Percentiles rank a stretch among this genome's conserved stretches.
Conservation (phyloP, 2,113 vertebrate genomes). For the Coregonus clupeaformis region DNA sequence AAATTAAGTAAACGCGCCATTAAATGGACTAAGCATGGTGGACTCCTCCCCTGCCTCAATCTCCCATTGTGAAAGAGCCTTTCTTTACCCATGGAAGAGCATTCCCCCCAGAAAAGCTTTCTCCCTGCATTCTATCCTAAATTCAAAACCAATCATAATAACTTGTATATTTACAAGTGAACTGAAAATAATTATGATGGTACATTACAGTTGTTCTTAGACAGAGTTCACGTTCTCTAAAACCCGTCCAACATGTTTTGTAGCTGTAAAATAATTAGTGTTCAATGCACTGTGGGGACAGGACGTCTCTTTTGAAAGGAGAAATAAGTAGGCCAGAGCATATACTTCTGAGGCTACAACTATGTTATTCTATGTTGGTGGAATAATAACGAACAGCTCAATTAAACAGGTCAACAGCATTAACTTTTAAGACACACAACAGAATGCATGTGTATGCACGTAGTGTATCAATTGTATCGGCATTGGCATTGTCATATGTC, state of each 20-base stretch:
- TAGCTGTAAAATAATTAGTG: background rate
- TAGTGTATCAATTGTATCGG: background rate
- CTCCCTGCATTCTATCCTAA: slow-evolving; percentile 68
- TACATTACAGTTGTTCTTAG: slow-evolving; percentile 42
- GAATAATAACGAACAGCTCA: background rate
- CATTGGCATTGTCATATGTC: background rate
- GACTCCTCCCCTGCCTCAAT: slow-evolving; percentile 80
- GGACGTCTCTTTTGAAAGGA: slow-evolving; percentile 17
- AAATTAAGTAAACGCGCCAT: slow-evolving; percentile 81
- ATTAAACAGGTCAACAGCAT: background rate
- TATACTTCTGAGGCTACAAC: slow-evolving; percentile 17
- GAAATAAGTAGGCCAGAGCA: slow-evolving; percentile 39
- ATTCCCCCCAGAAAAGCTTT: slow-evolving; percentile 72
- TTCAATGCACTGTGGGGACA: background rate
- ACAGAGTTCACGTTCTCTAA: slow-evolving; percentile 3
- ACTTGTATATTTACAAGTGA: slow-evolving; percentile 49
- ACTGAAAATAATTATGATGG: slow-evolving; percentile 49
- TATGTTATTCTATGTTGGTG: background rate
- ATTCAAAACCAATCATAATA: slow-evolving; percentile 63
- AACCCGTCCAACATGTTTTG: too few relatives aligned
- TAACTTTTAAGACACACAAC: background rate
- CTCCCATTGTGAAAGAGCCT: slow-evolving; percentile 89
- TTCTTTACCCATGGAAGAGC: slow-evolving; percentile 83
- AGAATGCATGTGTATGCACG: background rate
- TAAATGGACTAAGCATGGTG: slow-evolving; percentile 81